Conservation (phyloP, 2,113 vertebrate species). For the Heptranchias perlo region DNA sequence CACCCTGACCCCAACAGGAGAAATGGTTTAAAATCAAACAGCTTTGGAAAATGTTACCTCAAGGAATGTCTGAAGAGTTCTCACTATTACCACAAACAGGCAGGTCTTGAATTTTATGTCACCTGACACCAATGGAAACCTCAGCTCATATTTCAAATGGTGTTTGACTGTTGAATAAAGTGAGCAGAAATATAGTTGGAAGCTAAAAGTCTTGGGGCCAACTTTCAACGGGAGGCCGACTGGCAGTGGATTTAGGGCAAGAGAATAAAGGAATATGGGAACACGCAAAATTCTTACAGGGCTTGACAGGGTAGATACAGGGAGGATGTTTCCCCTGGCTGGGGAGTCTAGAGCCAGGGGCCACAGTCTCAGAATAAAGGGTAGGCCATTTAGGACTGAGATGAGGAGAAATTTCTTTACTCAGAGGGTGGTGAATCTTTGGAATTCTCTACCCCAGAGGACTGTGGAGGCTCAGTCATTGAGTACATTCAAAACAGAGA, state of each 20-base stretch:
- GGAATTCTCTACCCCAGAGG: too few species aligned
- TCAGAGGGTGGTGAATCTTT: too few species aligned
- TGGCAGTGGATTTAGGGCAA: neutral
- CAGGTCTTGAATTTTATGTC: neutral
- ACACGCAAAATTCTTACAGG: too few species aligned
- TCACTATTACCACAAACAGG: neutral
- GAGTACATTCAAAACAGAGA: too few species aligned
- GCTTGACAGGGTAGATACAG: too few species aligned
- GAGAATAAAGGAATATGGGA: neutral
- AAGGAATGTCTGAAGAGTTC: neutral
- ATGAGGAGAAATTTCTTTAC: too few species aligned
- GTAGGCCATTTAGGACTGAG: too few species aligned
- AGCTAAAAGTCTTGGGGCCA: neutral
- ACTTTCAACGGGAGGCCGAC: neutral
- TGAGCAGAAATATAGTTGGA: neutral
- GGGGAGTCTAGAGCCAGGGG: too few species aligned
- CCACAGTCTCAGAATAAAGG: too few species aligned
- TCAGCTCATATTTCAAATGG: neutral
- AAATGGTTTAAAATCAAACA: neutral
- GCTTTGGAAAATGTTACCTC: neutral
- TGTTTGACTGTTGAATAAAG: neutral
- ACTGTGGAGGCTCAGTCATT: too few species aligned
- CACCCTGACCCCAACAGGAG: neutral
- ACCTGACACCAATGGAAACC: neutral
- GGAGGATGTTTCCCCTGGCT: too few species aligned